A percentile compares a stretch with the other conserved stretches of the same genome.
phyloP scores from a whole-genome alignment of 2,113 vertebrate genomes.

The Caracal caracal region DNA sequence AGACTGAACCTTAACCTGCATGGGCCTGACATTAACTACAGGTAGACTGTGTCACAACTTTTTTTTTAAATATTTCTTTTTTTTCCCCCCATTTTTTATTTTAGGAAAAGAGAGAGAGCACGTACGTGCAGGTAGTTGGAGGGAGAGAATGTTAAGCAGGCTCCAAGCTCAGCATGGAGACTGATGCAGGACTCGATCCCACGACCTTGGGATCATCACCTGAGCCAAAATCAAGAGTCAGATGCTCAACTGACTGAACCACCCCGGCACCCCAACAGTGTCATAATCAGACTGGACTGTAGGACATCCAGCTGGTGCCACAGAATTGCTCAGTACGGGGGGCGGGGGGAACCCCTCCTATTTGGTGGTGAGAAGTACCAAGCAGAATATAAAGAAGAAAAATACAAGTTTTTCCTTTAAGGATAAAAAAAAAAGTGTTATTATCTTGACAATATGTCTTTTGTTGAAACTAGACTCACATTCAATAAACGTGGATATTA shows the following conservation, averaged over 20 bases:
- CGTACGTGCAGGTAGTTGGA: too few species aligned
- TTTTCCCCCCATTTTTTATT: too few species aligned
- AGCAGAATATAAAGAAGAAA: neutral
- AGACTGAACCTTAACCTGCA: neutral
- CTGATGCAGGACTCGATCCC: too few species aligned
- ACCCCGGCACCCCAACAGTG: neutral
- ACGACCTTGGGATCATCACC: too few species aligned
- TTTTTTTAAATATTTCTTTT: too few species aligned
- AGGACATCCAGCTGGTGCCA: neutral
- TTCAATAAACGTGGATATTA: slow-evolving; percentile 7
- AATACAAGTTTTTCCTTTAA: neutral
- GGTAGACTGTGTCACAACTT: neutral
- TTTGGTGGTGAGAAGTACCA: neutral
- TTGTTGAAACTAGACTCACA: slow-evolving; percentile 50
- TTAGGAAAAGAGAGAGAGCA: too few species aligned
- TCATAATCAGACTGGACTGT: neutral
- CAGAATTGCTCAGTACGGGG: neutral
- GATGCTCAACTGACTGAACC: too few species aligned
- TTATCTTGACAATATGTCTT: neutral
- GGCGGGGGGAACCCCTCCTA: neutral
- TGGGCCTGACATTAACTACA: neutral
- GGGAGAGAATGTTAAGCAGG: too few species aligned
- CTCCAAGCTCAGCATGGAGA: too few species aligned
- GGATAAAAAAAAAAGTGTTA: neutral
- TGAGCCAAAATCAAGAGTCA: too few species aligned